Evolutionary conservation across 2,113 vertebrate species (phyloP), one percentile per base, ranked within the genome.

Genomic region (Thalassarche chlororhynchos): DNA sequence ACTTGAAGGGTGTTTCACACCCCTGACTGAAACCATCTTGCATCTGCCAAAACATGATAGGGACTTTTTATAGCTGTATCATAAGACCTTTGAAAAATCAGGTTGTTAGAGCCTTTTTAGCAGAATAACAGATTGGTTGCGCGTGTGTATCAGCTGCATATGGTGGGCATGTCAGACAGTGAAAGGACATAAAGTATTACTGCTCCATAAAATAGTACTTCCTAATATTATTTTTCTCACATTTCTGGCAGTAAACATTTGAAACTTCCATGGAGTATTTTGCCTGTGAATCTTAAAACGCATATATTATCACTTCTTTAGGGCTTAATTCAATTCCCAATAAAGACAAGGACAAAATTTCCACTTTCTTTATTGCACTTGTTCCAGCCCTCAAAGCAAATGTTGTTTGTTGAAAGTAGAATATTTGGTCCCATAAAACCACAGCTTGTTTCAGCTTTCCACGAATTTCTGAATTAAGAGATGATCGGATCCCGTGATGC

Each of bases 351-450:
- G 62, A 44, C 57, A 52, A 62, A 70, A 70, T 55, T 51, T 93
- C 66, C 18, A 4, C 51, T 95, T 79, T 44, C 57, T 89, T 85
- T n/a, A 51, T 42, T 77, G 49, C 8, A 7, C 61, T 94, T 84
- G 49, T 92, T 89, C 55, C 58, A 87, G 34, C 26, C 52, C 77
- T 93, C 87, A 85, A 82, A 91, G 87, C 0, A 4, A 84, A 79
- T 55, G 61, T 26, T 91, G 89, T 91, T 80, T 81, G 26, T 44
- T 84, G 40, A 36, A 94, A 91, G 70, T 32, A 95, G 81, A 95
- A 94, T 86, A 77, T 92, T 95, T 95, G 51, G 95, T 94, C 84
- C 87, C 87, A 96, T 90, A 96, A 95, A 96, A 61, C 92, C 88
- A 72, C 75, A 86, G 78, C 91, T 89, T 96, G 95, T 91, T 96